Base-by-base conservation (phyloP, 2,888 invertebrate genomes). In the Micoletzkya japonica region DNA sequence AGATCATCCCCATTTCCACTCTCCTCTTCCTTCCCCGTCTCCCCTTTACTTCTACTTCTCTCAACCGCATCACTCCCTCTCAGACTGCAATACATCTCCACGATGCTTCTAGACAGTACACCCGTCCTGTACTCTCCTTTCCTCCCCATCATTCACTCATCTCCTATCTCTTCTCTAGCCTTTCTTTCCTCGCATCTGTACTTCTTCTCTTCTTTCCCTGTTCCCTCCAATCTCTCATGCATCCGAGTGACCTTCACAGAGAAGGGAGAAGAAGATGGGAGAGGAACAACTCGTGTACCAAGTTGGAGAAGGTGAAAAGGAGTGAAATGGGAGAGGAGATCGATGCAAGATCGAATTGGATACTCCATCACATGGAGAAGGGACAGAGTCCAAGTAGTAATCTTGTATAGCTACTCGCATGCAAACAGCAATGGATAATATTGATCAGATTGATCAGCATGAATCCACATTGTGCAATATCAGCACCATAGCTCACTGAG, bases 101-200 rank as follows among this genome's bases (percentile, higher is more conserved):
- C 60, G n/a, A 17, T 6, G 24, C 6, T n/a, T 6, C 6, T 26
- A 10, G 14, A 44, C 60, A 14, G 28, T 17, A 60, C 39, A 44
- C 44, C 36, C n/a, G n/a, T n/a, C n/a, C 30, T 50, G 10, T 1
- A 20, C 44, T 44, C 10, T 20, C 44, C 14, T 44, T 14, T 10
- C 20, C 44, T 44, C 14, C 20, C 20, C 14, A 20, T 44, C 44
- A 44, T 14, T 44, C 20, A 44, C 44, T 20, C 14, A 14, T 14
- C 44, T 44, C 44, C 44, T 44, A 20, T 44, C 20, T 44, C 44
- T 44, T 14, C 44, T 20, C 14, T 44, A 44, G 44, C 59, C 59
- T 24, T 59, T 26, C 34, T 36, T 26, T 59, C 37, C 61, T 30
- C 30, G 28, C n/a, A 61, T 61, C 44, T 44, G 39, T 49, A 58